These are phyloP conservation scores for Pollimyrus isidori DNA, from an alignment of 2,113 vertebrate species.

Conservation along the genomic window DNA sequence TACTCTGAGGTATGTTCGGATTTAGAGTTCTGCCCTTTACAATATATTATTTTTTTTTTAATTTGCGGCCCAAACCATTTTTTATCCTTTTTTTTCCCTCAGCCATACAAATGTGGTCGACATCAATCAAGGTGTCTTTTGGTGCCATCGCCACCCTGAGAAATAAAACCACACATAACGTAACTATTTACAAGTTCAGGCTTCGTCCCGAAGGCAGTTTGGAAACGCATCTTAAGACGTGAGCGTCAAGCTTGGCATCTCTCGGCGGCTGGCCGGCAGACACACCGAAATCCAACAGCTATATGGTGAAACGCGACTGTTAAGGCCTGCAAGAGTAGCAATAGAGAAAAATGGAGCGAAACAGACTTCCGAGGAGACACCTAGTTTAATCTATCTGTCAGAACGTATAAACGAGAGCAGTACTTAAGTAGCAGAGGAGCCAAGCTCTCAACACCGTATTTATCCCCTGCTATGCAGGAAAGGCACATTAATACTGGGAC, in stretches of 20 bases:
- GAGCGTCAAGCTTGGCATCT: neutral
- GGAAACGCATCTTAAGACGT: neutral
- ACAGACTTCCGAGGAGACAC: neutral
- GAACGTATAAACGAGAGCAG: constrained; percentile 1
- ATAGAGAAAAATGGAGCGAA: neutral
- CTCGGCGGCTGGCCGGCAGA: neutral
- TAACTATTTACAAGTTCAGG: neutral
- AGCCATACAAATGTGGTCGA: neutral
- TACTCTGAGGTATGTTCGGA: neutral
- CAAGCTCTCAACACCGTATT: neutral
- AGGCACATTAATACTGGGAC: neutral
- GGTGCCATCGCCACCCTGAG: neutral
- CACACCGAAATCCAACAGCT: neutral
- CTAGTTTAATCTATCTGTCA: constrained; percentile 18
- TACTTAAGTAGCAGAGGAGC: neutral
- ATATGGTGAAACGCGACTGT: neutral
- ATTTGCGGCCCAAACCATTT: neutral
- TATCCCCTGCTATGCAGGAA: neutral
- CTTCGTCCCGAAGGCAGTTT: neutral
- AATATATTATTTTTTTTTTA: neutral
- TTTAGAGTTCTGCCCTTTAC: neutral
- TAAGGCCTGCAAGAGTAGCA: neutral
- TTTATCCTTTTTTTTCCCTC: neutral
- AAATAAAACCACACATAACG: neutral
- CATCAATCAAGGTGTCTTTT: neutral